These are phyloP conservation scores for Xyrauchen texanus DNA, from an alignment of 2,113 vertebrate genomes.

Conservation along the genomic window DNA sequence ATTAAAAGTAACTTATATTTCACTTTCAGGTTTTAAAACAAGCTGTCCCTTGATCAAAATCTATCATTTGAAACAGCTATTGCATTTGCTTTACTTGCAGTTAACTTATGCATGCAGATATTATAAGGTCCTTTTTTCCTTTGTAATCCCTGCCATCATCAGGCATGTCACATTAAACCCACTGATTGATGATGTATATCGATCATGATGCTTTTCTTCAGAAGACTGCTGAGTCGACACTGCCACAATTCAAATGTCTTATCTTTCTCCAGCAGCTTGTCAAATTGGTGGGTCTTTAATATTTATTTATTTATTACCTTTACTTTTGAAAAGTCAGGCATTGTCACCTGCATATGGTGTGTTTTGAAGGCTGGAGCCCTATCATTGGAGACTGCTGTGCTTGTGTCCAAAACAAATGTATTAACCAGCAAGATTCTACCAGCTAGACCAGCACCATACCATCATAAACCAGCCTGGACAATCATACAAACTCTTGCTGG, in stretches of 20 bases:
- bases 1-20: neutral
- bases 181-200: slow-evolving; percentile 77
- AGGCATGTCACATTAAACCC: slow-evolving; percentile 66
- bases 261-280: slow-evolving; percentile 71
- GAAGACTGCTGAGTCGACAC: slow-evolving; percentile 73
- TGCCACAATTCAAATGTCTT: slow-evolving; percentile 58
- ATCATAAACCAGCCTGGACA: no score
- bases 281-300: slow-evolving; percentile 56
- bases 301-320: slow-evolving; percentile 50
- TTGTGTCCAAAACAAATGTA: no score
- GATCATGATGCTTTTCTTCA: slow-evolving; percentile 67
- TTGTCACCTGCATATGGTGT: no score
- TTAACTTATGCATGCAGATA: slow-evolving; percentile 53
- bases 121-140: slow-evolving; percentile 49
- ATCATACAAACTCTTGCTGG: no score
- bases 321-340: no score
- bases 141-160: slow-evolving; percentile 70
- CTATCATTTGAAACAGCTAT: slow-evolving; percentile 53
- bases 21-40: neutral
- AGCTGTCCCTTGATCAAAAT: slow-evolving; percentile 11
- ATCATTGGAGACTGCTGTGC: no score
- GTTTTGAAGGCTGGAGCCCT: no score
- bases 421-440: no score
- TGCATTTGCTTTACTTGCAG: slow-evolving; percentile 50
- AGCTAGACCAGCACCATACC: no score